Conservation (phyloP, 1,140 invertebrate genomes). For the Drosophila auraria region DNA sequence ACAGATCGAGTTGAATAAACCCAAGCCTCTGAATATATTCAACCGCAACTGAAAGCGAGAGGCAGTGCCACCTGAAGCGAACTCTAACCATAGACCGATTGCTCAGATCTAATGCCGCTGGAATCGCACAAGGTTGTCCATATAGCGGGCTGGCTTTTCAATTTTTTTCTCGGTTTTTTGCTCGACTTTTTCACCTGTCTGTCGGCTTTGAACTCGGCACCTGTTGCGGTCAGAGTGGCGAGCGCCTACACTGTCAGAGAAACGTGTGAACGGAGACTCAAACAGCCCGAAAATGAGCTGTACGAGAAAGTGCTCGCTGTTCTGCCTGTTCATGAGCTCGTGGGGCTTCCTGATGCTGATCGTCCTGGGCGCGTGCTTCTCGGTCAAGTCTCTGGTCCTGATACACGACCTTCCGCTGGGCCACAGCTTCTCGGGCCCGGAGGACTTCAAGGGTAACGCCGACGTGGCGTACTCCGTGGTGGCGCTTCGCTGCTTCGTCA, state of each 20-base stretch:
- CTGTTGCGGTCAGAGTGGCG: conserved; percentile 52
- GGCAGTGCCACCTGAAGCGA: conserved; percentile 36
- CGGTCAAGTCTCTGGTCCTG: conserved; percentile 21
- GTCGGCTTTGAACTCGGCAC: conserved; percentile 46
- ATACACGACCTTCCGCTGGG: conserved; percentile 9
- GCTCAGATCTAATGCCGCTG: conserved; percentile 71
- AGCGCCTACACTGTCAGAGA: conserved; percentile 47
- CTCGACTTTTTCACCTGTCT: conserved; percentile 2
- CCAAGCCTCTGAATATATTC: background rate
- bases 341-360: conserved; percentile 62
- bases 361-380: conserved; percentile 44
- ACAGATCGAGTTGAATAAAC: conserved; percentile 65
- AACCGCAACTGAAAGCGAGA: conserved; percentile 69
- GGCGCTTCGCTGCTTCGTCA: conserved; percentile 46
- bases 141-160: conserved; percentile 23
- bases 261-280: background rate
- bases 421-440: background rate
- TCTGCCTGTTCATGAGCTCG: conserved; percentile 57
- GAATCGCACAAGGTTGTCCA: conserved; percentile 68
- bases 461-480: conserved; percentile 6
- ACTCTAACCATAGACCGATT: conserved; percentile 46
- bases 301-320: conserved; percentile 31
- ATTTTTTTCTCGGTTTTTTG: conserved; percentile 58
- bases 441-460: conserved; percentile 23
- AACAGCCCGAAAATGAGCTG: conserved; percentile 39